A percentile compares a stretch with the other conserved stretches of the same genome.
Evolutionary conservation across 2,888 invertebrate species (phyloP).

Genomic region (Steinernema carpocapsae): DNA sequence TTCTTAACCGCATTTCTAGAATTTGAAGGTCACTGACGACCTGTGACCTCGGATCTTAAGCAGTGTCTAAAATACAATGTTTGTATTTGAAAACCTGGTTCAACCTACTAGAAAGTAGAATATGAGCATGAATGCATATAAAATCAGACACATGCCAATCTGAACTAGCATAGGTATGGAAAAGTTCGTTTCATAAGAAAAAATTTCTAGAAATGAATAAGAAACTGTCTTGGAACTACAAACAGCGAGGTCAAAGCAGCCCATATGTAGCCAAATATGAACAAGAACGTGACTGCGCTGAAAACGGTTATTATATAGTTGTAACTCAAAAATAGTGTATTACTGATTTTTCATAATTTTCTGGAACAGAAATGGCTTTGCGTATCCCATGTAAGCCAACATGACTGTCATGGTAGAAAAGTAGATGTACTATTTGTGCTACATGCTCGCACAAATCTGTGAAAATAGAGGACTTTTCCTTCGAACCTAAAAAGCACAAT

Average conservation of each 20-base stretch:
- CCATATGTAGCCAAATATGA: background rate
- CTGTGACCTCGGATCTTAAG: background rate
- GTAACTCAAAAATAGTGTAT: background rate
- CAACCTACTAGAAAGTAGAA: background rate
- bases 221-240: background rate
- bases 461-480: background rate
- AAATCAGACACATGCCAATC: background rate
- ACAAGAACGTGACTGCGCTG: background rate
- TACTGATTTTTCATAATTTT: background rate
- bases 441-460: background rate
- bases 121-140: background rate
- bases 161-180: background rate
- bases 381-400: slow-evolving; percentile 1
- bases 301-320: background rate
- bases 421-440: background rate
- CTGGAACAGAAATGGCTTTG: background rate
- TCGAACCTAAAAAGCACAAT: too few species aligned
- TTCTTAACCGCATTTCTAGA: background rate
- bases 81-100: background rate
- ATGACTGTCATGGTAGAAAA: background rate
- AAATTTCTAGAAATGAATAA: background rate
- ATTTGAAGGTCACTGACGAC: background rate
- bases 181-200: background rate
- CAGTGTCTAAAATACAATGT: background rate
- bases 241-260: background rate